Conservation (phyloP, 2,113 vertebrate genomes). For the Mesocricetus auratus region DNA sequence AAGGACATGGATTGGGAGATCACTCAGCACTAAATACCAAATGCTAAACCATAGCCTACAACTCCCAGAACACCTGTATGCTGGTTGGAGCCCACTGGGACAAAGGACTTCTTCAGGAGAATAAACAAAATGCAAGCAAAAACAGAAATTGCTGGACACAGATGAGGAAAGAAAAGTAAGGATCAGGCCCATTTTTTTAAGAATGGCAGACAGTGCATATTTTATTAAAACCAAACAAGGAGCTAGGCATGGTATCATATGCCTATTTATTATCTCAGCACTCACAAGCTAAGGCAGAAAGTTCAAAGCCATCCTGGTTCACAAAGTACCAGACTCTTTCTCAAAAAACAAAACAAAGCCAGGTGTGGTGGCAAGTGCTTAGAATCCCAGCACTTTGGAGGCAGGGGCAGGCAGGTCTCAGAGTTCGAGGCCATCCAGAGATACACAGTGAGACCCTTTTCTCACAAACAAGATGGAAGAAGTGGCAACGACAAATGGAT, state of each 20-base stretch:
- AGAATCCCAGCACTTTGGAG: not conserved
- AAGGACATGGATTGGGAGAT: slow-evolving; percentile 22
- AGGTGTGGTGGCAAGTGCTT: fast-evolving
- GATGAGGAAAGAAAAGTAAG: fast-evolving
- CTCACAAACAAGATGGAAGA: not conserved
- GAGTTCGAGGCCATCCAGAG: not conserved
- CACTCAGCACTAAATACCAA: not conserved
- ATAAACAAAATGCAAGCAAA: not conserved
- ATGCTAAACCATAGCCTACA: not conserved
- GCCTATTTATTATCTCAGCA: not conserved
- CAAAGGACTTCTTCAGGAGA: no score
- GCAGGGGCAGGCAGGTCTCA: not conserved
- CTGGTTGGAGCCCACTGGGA: fast-evolving
- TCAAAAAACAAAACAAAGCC: not conserved
- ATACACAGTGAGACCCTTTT: not conserved
- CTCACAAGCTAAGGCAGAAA: not conserved
- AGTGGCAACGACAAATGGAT: not conserved
- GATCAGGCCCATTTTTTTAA: fast-evolving
- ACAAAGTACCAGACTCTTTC: not conserved
- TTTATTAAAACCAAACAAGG: not conserved
- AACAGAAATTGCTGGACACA: not conserved
- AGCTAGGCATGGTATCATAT: fast-evolving
- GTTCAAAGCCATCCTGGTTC: no score
- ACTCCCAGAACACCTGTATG: not conserved
- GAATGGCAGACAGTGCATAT: fast-evolving